phyloP scores from a whole-genome alignment of 2,888 invertebrate genomes.

The Nematopogon swammerdamellus region DNA sequence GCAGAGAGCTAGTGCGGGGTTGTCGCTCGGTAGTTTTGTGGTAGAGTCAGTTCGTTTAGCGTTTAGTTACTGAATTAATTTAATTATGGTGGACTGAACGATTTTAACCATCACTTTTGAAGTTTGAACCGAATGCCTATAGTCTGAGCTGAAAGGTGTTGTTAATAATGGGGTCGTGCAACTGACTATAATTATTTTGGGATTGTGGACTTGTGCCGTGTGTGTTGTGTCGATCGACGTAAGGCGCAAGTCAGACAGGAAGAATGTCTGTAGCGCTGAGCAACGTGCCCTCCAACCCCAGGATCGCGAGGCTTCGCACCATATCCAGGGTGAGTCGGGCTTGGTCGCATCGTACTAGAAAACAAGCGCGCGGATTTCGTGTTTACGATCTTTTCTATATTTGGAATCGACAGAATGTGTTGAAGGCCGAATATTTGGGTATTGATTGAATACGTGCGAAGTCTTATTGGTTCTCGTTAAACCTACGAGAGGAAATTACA shows the following conservation, averaged over 20 bases:
- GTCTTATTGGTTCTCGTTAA: too few species aligned
- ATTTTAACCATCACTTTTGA: background rate
- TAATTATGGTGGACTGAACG: slow-evolving; percentile 2
- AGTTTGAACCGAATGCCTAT: background rate
- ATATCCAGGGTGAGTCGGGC: slow-evolving; percentile 45
- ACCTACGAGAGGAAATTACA: too few species aligned
- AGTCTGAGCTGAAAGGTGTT: too few species aligned
- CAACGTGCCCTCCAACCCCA: slow-evolving; percentile 47
- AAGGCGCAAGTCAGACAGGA: slow-evolving; percentile 11
- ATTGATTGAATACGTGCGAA: too few species aligned
- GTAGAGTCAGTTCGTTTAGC: too few species aligned
- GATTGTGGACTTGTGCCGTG: slow-evolving; percentile 6
- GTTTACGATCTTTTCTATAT: slow-evolving; percentile 9
- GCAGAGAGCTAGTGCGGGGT: background rate
- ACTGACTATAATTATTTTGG: slow-evolving; percentile 29
- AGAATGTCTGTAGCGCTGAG: slow-evolving; percentile 30
- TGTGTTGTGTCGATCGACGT: slow-evolving; percentile 19
- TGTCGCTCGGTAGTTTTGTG: background rate
- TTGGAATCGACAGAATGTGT: slow-evolving; percentile 11
- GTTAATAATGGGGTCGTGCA: slow-evolving; percentile 25
- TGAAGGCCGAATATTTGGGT: too few species aligned
- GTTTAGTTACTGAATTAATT: too few species aligned
- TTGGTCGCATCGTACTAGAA: background rate
- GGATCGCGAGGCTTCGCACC: slow-evolving; percentile 43
- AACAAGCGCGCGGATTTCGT: slow-evolving; percentile 2